phyloP scores from a whole-genome alignment of 2,113 vertebrate genomes.

The Sphyrna mokarran region DNA sequence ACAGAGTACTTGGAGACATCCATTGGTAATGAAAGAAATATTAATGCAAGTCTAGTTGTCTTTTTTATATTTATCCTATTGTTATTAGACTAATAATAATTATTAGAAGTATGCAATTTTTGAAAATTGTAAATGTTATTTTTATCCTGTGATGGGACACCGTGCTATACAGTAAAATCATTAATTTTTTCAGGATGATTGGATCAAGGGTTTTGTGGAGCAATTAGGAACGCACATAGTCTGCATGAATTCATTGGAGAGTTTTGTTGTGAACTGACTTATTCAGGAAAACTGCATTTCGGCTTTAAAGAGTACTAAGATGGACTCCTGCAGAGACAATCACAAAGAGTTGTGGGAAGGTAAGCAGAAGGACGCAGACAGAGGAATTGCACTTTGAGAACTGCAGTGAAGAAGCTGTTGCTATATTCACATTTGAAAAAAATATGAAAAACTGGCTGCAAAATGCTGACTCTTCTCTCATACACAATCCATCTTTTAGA shows the following conservation, averaged over 20 bases:
- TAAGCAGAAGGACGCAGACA: background rate
- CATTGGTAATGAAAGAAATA: background rate
- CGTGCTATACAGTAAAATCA: background rate
- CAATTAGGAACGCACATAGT: conserved; percentile 23
- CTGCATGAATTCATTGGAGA: conserved; percentile 33
- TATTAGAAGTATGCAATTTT: background rate
- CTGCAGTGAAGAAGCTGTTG: conserved; percentile 3
- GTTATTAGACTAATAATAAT: background rate
- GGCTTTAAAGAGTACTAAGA: background rate
- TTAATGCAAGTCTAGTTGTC: background rate
- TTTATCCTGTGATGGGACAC: background rate
- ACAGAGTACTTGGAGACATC: background rate
- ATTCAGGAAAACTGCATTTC: conserved; percentile 20
- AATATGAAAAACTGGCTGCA: conserved; percentile 14
- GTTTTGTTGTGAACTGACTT: conserved; percentile 33
- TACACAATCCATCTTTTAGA: conserved; percentile 37
- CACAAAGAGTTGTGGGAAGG: conserved; percentile 22
- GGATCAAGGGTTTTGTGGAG: conserved; percentile 32
- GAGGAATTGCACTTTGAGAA: conserved; percentile 30
- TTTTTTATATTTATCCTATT: background rate
- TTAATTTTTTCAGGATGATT: conserved; percentile 34
- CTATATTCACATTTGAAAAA: conserved; percentile 31
- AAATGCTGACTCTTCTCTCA: conserved; percentile 35
- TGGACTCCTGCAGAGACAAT: conserved; percentile 31
- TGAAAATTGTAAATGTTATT: background rate